Conservation (phyloP, 2,797 vertebrate genomes). For the Vespertilio murinus region DNA sequence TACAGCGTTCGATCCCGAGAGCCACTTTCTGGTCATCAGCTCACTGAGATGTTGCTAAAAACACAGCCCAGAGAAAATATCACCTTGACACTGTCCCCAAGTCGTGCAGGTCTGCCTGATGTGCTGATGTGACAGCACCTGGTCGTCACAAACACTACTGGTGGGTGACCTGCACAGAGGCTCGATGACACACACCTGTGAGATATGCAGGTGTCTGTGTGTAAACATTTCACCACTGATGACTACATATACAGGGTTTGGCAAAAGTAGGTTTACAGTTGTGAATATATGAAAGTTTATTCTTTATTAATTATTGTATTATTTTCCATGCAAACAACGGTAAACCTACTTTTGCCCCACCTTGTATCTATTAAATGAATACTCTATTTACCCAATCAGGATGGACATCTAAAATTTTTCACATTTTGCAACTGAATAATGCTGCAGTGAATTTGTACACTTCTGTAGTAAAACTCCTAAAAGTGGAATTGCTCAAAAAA, state of each 20-base stretch:
- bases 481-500: background rate
- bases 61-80: background rate
- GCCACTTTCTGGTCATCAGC: constrained; percentile 96
- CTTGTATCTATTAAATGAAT: too few relatives aligned
- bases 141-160: background rate
- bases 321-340: background rate
- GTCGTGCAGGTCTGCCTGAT: fast-evolving
- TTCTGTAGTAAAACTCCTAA: background rate
- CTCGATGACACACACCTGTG: background rate
- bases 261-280: background rate
- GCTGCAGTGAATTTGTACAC: background rate
- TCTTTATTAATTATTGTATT: background rate
- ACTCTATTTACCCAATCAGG: background rate
- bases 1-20: constrained; percentile 92
- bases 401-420: background rate
- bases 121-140: background rate
- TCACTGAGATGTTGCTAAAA: constrained; percentile 93
- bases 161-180: background rate
- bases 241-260: background rate
- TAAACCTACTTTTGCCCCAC: background rate
- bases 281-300: background rate
- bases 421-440: background rate
- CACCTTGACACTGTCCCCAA: background rate
- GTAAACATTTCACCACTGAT: background rate
- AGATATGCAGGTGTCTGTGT: background rate